Evolutionary conservation across 2,113 vertebrate genomes (phyloP).

Genomic region (Thoracochromis brauschi): DNA sequence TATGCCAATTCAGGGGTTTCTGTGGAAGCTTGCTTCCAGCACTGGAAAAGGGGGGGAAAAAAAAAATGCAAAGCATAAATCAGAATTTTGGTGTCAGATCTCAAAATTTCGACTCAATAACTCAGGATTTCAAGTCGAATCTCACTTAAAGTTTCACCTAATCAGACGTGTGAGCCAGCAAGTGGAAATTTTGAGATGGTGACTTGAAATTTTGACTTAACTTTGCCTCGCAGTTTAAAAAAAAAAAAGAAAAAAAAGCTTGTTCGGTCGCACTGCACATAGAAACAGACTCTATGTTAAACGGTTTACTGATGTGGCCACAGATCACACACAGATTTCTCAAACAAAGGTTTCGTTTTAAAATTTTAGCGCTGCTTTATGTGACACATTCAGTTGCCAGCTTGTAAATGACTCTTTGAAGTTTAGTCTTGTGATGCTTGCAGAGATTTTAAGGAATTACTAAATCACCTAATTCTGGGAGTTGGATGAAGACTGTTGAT

Average conservation of each 20-base stretch:
- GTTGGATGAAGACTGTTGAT: not conserved
- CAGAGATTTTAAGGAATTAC: not conserved
- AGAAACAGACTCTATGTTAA: not conserved
- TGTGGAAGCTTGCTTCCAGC: not conserved
- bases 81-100: not conserved
- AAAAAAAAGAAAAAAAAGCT: not conserved
- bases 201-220: not conserved
- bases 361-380: not conserved
- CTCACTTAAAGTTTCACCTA: not conserved
- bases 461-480: not conserved
- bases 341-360: not conserved
- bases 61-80: not conserved
- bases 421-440: not conserved
- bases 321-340: not conserved
- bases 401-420: not conserved
- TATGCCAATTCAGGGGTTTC: not conserved
- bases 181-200: not conserved
- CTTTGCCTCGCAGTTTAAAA: not conserved
- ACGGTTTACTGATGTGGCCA: not conserved
- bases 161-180: not conserved
- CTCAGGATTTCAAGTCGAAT: not conserved
- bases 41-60: not conserved
- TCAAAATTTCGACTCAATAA: not conserved
- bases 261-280: not conserved
- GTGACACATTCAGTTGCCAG: not conserved